phyloP scores from a whole-genome alignment of 2,113 vertebrate genomes.

The Ophiodon elongatus region DNA sequence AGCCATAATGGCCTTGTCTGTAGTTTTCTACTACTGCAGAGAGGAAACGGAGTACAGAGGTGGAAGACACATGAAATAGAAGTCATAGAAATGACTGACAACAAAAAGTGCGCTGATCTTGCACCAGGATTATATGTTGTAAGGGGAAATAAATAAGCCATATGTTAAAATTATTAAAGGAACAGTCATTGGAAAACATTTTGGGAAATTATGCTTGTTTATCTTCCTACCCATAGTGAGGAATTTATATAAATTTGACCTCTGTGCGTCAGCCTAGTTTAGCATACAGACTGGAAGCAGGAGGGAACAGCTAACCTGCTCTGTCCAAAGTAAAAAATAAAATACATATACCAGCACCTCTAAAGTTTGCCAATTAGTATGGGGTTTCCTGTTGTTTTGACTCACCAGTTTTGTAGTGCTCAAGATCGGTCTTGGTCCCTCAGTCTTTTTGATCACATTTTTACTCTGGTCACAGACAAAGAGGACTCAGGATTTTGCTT shows the following conservation, averaged over 20 bases:
- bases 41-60: conserved; percentile 23
- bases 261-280: neutral
- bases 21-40: conserved; percentile 48
- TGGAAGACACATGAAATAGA: conserved; percentile 17
- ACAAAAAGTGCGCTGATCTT: conserved; percentile 49
- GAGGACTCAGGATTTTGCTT: too few species aligned
- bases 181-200: neutral
- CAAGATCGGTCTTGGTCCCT: too few species aligned
- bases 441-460: too few species aligned
- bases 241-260: neutral
- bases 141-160: neutral
- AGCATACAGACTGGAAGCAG: neutral
- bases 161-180: neutral
- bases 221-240: neutral
- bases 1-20: conserved; percentile 66
- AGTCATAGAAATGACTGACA: conserved; percentile 1
- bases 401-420: too few species aligned
- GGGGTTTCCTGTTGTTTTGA: too few species aligned
- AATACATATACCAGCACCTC: too few species aligned
- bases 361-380: too few species aligned
- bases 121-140: neutral
- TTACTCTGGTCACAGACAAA: too few species aligned
- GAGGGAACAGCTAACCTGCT: neutral
- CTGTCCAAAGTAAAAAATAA: neutral
- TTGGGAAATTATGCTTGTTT: too few species aligned